Percentiles rank a stretch among this genome's conserved stretches.
Evolutionary conservation across 2,888 invertebrate species (phyloP).

Genomic region (Heliconius charithonia): DNA sequence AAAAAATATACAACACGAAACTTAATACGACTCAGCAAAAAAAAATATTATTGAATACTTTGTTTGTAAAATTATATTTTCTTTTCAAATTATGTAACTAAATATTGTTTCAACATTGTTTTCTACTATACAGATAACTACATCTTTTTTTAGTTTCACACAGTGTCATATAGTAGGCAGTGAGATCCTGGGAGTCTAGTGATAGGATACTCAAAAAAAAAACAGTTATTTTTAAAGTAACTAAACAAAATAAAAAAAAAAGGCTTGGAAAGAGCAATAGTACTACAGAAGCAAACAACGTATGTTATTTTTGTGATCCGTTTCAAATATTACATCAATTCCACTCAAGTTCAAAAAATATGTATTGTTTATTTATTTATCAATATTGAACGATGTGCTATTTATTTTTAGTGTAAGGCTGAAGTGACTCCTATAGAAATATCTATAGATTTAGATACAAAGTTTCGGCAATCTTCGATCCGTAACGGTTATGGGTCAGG

Average conservation of each 20-base stretch:
- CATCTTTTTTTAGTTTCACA: too few species aligned
- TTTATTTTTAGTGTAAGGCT: not conserved
- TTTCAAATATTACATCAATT: slow-evolving; percentile 8
- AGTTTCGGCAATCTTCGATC: slow-evolving; percentile 33
- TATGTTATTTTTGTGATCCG: slow-evolving; percentile 5
- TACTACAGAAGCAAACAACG: not conserved
- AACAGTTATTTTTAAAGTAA: not conserved
- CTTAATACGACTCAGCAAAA: not conserved
- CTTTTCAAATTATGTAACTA: too few species aligned
- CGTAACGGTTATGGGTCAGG: slow-evolving; percentile 35
- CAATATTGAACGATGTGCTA: slow-evolving; percentile 8
- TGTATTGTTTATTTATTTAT: slow-evolving; percentile 3
- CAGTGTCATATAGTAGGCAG: too few species aligned
- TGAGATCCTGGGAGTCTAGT: too few species aligned
- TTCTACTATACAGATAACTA: too few species aligned
- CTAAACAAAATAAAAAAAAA: not conserved
- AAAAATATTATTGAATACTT: not conserved
- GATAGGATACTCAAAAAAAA: too few species aligned
- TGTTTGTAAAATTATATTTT: not conserved
- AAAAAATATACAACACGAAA: not conserved
- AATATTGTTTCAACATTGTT: too few species aligned
- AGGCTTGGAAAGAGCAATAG: not conserved
- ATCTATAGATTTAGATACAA: slow-evolving; percentile 13
- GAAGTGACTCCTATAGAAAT: slow-evolving; percentile 25
- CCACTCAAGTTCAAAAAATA: slow-evolving; percentile 18